Evolutionary conservation across 2,797 vertebrate genomes (phyloP).

Genomic region (Leptodactylus fallax): DNA sequence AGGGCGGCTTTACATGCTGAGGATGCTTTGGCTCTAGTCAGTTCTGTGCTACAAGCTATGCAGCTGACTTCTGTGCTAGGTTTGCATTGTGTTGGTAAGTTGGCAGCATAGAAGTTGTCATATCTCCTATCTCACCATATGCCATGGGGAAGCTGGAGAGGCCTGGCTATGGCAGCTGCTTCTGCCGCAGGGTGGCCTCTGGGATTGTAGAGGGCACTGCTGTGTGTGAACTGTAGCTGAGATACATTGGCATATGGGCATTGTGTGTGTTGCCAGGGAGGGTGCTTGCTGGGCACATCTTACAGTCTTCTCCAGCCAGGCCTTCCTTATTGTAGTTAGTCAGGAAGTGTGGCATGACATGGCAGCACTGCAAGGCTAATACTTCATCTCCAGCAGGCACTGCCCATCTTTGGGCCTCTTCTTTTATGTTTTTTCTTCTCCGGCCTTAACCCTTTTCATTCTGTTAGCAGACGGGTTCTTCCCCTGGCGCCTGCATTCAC

Average conservation of each 20-base stretch:
- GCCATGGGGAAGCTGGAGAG: not conserved
- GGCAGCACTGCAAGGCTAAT: not conserved
- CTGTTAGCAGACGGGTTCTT: not conserved
- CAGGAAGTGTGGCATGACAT: constrained; percentile 15
- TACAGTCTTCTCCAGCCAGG: not conserved
- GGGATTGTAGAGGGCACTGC: not conserved
- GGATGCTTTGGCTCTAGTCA: not conserved
- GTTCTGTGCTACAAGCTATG: not conserved
- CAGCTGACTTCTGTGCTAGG: not conserved
- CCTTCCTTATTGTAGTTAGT: constrained; percentile 4
- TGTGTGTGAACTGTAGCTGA: not conserved
- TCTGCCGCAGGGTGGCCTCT: not conserved
- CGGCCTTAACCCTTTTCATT: not conserved
- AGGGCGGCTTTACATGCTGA: not conserved
- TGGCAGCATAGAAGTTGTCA: too few relatives aligned
- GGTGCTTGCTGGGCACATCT: not conserved
- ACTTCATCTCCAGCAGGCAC: not conserved
- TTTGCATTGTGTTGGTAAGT: not conserved
- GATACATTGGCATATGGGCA: not conserved
- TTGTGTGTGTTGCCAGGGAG: not conserved
- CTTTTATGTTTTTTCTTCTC: not conserved
- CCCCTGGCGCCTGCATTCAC: not conserved
- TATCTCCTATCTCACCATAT: not conserved
- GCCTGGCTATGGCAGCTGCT: not conserved
- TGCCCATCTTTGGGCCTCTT: constrained; percentile 6